Conservation (phyloP, 2,888 invertebrate genomes). For the Neria commutata region DNA sequence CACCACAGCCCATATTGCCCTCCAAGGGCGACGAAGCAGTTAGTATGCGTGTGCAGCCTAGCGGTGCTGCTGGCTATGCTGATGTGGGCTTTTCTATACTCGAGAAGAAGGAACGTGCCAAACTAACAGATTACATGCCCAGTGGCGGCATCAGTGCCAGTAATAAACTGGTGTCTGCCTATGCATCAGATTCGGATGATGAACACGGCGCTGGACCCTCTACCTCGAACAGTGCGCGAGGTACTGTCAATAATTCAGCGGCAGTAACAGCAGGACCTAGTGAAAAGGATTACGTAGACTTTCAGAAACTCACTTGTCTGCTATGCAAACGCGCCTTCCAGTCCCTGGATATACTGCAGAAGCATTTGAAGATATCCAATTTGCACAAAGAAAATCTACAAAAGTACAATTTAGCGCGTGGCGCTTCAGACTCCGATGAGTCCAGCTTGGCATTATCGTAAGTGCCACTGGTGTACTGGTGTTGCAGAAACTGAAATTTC, state of each 20-base stretch:
- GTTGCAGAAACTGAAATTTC: not conserved
- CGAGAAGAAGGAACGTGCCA: constrained; percentile 71
- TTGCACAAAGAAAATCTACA: constrained; percentile 88
- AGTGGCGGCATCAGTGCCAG: constrained; percentile 14
- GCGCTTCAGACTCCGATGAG: constrained; percentile 25
- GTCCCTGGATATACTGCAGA: constrained; percentile 82
- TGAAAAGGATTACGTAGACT: constrained; percentile 82
- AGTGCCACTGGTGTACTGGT: constrained; percentile 7
- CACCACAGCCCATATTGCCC: constrained; percentile 52
- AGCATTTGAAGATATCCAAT: constrained; percentile 92
- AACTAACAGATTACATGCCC: constrained; percentile 53
- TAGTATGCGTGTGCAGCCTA: constrained; percentile 34
- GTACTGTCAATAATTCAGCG: too few species aligned
- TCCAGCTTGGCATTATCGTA: constrained; percentile 41
- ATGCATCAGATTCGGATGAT: constrained; percentile 73
- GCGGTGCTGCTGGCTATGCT: constrained; percentile 70
- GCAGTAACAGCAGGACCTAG: constrained; percentile 58
- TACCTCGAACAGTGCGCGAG: not conserved
- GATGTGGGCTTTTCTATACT: constrained; percentile 93
- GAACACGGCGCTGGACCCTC: constrained; percentile 28
- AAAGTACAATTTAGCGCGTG: constrained; percentile 61
- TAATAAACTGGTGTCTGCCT: constrained; percentile 73
- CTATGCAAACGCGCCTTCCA: constrained; percentile 95
- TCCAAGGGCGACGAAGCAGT: constrained; percentile 38
- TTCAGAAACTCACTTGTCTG: constrained; percentile 88